Base-by-base conservation (phyloP, 1,140 invertebrate species). In the Drosophila pandora region DNA sequence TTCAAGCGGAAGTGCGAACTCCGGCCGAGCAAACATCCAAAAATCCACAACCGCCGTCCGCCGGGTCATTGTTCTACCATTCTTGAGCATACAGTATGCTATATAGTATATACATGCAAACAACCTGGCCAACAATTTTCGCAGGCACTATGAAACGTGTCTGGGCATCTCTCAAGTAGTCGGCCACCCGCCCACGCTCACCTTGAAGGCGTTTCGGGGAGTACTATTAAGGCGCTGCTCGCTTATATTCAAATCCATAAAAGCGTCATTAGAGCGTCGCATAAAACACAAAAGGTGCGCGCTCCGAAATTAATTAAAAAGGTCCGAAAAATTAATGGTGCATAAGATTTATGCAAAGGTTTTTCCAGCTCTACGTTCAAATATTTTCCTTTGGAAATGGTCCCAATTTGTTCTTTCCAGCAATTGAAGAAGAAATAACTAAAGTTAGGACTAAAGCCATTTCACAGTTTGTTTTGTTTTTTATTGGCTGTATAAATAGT, bases 291-390 rank as follows among this genome's bases (percentile, higher is more conserved):
- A 76, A 72, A 81, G 78, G 61, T 73, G 54, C 54, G 28, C 45
- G 53, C 47, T 43, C 47, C 28, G 45, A 78, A 83, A 83, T 75
- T 83, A 83, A 82, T 82, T 82, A 82, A 79, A 82, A 80, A 52
- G 65, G 65, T 48, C 22, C 73, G 54, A 59, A 79, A 78, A 83
- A 78, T 83, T 70, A 82, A 82, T 79, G 59, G 70, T 53, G 59
- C 17, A 32, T 55, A 69, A 78, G 79, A 83, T 69, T 82, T 79
- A 82, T 79, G 69, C 63, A 78, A 59, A 78, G 62, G 63, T 43
- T 21, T 43, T 21, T 9, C 39, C 21, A 9, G 50, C 28, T 34
- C 10, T 12, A 34, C n/a, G 48, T 22, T 43, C 6, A 17, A 55
- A 48, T 69, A 39, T 69, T 69, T 39, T 30, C 50, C 30, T 32